Evolutionary conservation across 1,140 invertebrate species (phyloP).

Genomic region (Ephestia elutella): DNA sequence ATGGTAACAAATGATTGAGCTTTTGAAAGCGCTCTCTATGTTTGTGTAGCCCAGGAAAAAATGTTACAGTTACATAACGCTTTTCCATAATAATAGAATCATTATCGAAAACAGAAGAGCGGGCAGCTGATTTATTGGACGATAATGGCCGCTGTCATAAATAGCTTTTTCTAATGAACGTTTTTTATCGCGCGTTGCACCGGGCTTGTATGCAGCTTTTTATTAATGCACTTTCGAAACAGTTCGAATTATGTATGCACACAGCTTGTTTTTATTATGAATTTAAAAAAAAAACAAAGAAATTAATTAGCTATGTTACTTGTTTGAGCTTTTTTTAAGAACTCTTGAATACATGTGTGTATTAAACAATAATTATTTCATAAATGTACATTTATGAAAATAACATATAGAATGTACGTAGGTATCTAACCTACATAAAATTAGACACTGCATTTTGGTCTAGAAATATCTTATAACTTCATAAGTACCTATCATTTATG

Average conservation of each 20-base stretch:
- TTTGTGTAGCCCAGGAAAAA: conserved; percentile 40
- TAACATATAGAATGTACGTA: too few species aligned
- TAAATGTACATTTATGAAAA: too few species aligned
- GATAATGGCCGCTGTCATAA: conserved; percentile 72
- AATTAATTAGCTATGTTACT: conserved; percentile 9
- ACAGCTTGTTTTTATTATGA: conserved; percentile 24
- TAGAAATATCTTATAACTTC: too few species aligned
- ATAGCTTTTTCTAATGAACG: conserved; percentile 65
- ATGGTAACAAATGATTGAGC: too few species aligned
- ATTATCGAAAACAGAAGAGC: conserved; percentile 74
- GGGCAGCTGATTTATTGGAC: conserved; percentile 73
- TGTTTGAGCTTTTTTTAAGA: too few species aligned
- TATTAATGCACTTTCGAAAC: conserved; percentile 43
- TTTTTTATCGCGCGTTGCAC: conserved; percentile 43
- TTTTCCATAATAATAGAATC: conserved; percentile 75
- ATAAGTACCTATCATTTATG: too few species aligned
- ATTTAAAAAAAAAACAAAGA: neutral
- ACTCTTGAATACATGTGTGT: too few species aligned
- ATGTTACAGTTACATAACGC: conserved; percentile 73
- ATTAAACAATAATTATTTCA: too few species aligned
- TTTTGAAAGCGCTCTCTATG: conserved; percentile 27
- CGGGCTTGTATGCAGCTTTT: conserved; percentile 35
- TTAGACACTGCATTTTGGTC: too few species aligned
- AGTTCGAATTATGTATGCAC: conserved; percentile 42
- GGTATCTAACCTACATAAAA: too few species aligned